Evolutionary conservation across 2,888 invertebrate genomes (phyloP).

Genomic region (Drosophila nr. perissopoda): DNA sequence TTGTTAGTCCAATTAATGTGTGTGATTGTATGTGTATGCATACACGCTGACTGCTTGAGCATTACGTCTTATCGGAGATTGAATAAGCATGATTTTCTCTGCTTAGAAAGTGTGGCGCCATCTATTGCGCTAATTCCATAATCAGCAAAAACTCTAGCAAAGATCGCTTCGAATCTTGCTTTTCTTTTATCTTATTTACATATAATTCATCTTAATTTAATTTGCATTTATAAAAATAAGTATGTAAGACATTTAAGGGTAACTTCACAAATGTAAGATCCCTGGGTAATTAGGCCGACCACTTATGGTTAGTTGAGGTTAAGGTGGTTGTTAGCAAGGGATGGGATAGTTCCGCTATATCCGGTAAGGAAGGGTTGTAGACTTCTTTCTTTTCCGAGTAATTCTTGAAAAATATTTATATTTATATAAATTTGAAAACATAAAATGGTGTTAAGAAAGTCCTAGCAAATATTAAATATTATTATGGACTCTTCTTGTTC

Average conservation of each 20-base stretch:
- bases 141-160: constrained; percentile 13
- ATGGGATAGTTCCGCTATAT: neutral
- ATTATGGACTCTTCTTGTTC: neutral
- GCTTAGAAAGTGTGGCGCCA: constrained; percentile 70
- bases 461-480: neutral
- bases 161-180: constrained; percentile 1
- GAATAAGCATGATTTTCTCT: constrained; percentile 59
- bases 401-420: neutral
- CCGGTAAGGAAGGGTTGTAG: neutral
- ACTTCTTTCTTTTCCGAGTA: neutral
- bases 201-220: neutral
- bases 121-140: constrained; percentile 44
- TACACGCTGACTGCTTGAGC: constrained; percentile 53
- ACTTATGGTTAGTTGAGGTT: neutral
- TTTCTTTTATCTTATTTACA: neutral
- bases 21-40: constrained; percentile 51
- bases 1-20: constrained; percentile 55
- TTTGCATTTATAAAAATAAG: neutral
- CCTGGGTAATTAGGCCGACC: neutral
- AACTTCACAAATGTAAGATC: neutral
- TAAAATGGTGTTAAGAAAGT: neutral
- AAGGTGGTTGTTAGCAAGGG: neutral
- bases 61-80: constrained; percentile 77
- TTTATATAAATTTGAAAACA: neutral
- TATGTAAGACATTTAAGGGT: neutral